Evolutionary conservation across 30 jellyfish, hydroid and myxozoan species (phyloP), one percentile per base, ranked within the genome.

Genomic region (Morbakka virulenta): DNA sequence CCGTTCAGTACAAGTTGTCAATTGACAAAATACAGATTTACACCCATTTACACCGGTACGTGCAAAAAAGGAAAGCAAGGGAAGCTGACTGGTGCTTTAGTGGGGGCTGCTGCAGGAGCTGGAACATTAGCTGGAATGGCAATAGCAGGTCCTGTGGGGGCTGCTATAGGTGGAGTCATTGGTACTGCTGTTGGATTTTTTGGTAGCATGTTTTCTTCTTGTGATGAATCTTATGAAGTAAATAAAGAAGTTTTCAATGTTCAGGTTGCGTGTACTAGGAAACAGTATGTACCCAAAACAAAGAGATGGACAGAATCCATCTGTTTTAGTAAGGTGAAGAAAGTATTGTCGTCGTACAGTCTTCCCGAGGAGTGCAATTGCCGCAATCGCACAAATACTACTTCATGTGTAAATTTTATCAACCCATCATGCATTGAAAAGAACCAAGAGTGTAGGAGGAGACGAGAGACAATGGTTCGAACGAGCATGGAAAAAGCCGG

Each of bases 201-300:
- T 28, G 89, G 76, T 13, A 79, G 89, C 33, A 25, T 74, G 28
- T 75, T 75, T 67, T 84, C 95, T 2, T 65, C 95, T 2, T 84
- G 95, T 32, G 77, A 52, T 52, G 89, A 73, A 52, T 22, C 89
- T 0, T 84, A 84, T 32, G 84, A 62, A 66, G 95, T 84, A n/a
- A 31, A 79, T 27, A 79, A 64, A 66, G 76, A 79, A 82, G 89
- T 79, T 29, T 65, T 65, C 23, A 64, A 79, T 50, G 52, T 51
- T 22, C 89, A 79, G 52, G 89, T 79, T 6, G 89, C n/a, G 9
- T 79, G 89, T 65, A 79, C 82, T 9, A 24, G 53, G 35, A 50
- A 31, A 23, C 28, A 72, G 1, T 73, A 34, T 66, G n/a, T 50
- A 65, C 77, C 95, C 65, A 78, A 32, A 0, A 67, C 76, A 29